Evolutionary conservation across 37 sponge, comb jelly and placozoan species (phyloP), one percentile per base, ranked within the genome.

Genomic region (Halichondria panicea): DNA sequence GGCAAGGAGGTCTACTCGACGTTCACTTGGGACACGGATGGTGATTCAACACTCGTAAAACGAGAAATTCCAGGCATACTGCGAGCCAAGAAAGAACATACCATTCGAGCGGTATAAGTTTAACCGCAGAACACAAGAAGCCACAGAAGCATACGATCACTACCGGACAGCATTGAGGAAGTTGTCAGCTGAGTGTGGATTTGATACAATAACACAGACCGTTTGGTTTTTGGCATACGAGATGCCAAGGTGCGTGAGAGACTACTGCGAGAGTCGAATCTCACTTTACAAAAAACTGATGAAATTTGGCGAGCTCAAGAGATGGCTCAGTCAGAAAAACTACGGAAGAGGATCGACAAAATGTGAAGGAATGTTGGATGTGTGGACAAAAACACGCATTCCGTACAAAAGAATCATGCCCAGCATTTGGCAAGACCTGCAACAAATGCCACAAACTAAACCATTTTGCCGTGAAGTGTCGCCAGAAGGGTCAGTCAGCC

Each of bases 271-370:
- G 74, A 65, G 36, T 4, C 50, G 31, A 43, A 61, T 6, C 79
- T 78, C 43, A 78, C 79, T n/a, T 44, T 78, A 19, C 43, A 39
- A 9, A 63, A 36, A 24, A 74, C 82, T 6, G 55, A 60, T 34
- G 80, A 80, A 2, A 38, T 80, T 22, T 83, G 84, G 55, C 60
- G 61, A 33, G 57, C 84, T 32, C 68, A 41, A 64, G 84, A 83
- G n/a, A n/a, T n/a, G n/a, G n/a, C n/a, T n/a, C n/a, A n/a, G n/a
- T n/a, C n/a, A n/a, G n/a, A 75, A 8, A 38, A 22, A 33, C 41
- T 36, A 25, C 21, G 9, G 32, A 55, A 6, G 74, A 3, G n/a
- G n/a, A n/a, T 21, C 25, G 19, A 7, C 2, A 13, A 5, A 19
- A 38, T 4, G 4, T 30, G 1, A 44, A 30, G 22, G 63, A 74